Conservation (phyloP, 2,888 invertebrate genomes). For the Phengaris alcon region DNA sequence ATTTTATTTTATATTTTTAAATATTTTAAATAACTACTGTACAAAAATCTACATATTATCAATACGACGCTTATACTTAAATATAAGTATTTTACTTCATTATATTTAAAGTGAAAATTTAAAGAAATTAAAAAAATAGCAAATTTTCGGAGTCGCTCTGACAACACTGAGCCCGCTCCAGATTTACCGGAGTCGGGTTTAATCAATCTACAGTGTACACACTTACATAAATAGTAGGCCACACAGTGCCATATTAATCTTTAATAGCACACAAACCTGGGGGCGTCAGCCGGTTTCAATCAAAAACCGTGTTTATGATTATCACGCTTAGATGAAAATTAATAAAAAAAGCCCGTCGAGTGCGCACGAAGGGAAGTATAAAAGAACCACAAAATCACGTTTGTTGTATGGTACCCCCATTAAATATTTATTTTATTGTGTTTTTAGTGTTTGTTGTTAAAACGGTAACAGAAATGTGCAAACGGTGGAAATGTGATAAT, state of each 20-base stretch:
- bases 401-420: too few species aligned
- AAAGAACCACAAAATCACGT: too few species aligned
- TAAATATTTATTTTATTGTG: too few species aligned
- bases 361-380: too few species aligned
- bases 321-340: not conserved
- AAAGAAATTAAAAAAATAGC: not conserved
- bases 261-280: conserved; percentile 17
- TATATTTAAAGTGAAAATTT: not conserved
- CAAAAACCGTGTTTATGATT: conserved; percentile 1
- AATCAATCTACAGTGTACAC: conserved; percentile 25
- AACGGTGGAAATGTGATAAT: too few species aligned
- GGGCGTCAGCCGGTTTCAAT: conserved; percentile 13
- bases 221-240: conserved; percentile 25
- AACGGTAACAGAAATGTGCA: too few species aligned
- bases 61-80: too few species aligned
- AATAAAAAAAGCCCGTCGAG: not conserved
- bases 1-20: not conserved
- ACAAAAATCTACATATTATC: too few species aligned
- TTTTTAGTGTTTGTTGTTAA: too few species aligned
- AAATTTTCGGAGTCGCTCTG: not conserved
- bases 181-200: conserved; percentile 23
- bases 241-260: conserved; percentile 12
- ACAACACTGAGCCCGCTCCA: conserved; percentile 16
- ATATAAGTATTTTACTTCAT: too few species aligned
- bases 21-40: too few species aligned